These are phyloP conservation scores for Probosciger aterrimus DNA, from an alignment of 2,113 vertebrate species.

Conservation along the genomic window DNA sequence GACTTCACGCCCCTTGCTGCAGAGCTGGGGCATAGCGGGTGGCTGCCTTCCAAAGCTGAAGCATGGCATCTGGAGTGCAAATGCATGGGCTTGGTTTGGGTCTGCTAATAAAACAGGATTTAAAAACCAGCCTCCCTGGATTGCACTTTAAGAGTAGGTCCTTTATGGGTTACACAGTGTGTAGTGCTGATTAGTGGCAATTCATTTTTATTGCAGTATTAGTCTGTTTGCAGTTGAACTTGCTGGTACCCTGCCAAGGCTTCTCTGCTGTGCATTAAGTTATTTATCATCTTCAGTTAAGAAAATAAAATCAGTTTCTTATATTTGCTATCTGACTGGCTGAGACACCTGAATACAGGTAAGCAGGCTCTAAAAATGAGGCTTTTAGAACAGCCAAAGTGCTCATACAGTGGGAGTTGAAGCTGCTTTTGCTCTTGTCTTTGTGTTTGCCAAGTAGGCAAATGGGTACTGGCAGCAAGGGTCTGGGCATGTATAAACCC, in stretches of 20 bases:
- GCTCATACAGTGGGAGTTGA: not conserved
- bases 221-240: not conserved
- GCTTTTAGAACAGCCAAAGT: not conserved
- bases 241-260: not conserved
- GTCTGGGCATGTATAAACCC: not conserved
- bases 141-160: not conserved
- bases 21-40: not conserved
- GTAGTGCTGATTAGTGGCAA: not conserved
- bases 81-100: not conserved
- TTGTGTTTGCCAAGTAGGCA: not conserved
- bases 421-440: not conserved
- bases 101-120: not conserved
- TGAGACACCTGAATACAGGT: not conserved
- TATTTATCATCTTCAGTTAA: not conserved
- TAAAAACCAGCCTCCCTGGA: not conserved
- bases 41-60: not conserved
- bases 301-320: slow-evolving; percentile 10
- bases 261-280: not conserved
- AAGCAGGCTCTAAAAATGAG: not conserved
- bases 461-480: not conserved
- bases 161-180: not conserved
- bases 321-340: not conserved
- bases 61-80: not conserved
- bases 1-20: not conserved
- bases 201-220: not conserved